phyloP scores from a whole-genome alignment of 2,113 vertebrate species.

The Laticauda colubrina region DNA sequence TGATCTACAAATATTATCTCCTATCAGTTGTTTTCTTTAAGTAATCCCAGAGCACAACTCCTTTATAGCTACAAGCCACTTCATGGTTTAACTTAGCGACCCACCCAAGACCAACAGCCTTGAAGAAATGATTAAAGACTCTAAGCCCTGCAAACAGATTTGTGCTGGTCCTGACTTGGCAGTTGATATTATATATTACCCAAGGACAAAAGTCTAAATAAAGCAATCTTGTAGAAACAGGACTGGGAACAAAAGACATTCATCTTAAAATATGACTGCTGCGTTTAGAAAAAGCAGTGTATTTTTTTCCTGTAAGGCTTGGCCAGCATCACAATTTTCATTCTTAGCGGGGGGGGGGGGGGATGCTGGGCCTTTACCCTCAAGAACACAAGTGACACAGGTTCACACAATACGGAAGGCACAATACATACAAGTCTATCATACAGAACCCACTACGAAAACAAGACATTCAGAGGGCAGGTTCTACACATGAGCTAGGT shows the following conservation, averaged over 20 bases:
- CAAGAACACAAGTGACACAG: not conserved
- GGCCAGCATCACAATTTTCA: not conserved
- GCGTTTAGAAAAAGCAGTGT: not conserved
- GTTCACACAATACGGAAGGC: conserved; percentile 28
- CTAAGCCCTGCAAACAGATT: not conserved
- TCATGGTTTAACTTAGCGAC: not conserved
- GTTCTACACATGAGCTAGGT: conserved; percentile 40
- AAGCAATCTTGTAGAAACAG: not conserved
- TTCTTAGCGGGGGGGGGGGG: not conserved
- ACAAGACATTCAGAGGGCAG: not conserved
- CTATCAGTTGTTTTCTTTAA: not conserved
- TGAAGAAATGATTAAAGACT: not conserved
- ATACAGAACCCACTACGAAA: conserved; percentile 3
- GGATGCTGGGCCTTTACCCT: conserved; percentile 17
- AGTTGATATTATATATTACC: not conserved
- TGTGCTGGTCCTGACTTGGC: not conserved
- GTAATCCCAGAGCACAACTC: not conserved
- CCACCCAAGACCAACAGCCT: not conserved
- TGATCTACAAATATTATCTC: not conserved
- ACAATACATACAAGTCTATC: conserved; percentile 6
- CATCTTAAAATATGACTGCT: not conserved
- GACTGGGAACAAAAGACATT: not conserved
- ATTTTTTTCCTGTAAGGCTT: not conserved
- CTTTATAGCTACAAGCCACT: not conserved
- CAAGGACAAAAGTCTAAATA: not conserved